Conservation (phyloP, 2,113 vertebrate genomes). For the Nothobranchius furzeri region DNA sequence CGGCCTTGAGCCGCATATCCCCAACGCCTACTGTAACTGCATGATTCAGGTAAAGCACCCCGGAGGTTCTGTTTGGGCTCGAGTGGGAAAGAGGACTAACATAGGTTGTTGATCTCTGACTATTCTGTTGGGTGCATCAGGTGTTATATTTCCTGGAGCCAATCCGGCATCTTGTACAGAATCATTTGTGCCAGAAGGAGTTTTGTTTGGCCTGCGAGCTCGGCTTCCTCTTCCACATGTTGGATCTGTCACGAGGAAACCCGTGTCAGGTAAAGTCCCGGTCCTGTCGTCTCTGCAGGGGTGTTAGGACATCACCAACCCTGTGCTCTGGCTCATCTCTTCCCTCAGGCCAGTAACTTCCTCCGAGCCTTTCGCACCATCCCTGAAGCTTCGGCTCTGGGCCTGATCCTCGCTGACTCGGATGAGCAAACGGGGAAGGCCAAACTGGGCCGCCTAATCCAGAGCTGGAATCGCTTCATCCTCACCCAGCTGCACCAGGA, state of each 20-base stretch:
- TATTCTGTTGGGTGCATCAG: constrained; percentile 57
- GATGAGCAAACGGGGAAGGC: constrained; percentile 96
- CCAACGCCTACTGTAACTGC: constrained; percentile 99
- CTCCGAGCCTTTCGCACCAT: constrained; percentile 97
- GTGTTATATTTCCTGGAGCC: constrained; percentile 97
- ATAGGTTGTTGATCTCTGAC: background rate
- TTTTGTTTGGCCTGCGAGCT: constrained; percentile 97
- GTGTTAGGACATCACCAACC: background rate
- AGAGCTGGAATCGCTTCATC: constrained; percentile 99
- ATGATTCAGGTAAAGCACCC: constrained; percentile 91
- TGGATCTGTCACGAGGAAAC: constrained; percentile 94
- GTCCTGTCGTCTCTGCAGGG: too few relatives aligned
- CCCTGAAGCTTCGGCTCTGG: constrained; percentile 93
- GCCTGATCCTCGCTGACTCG: constrained; percentile 94
- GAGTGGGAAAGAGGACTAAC: background rate
- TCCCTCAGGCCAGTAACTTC: constrained; percentile 91
- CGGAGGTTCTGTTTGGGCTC: background rate
- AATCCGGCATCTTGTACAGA: constrained; percentile 94
- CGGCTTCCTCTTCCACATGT: constrained; percentile 97
- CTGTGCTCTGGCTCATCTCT: background rate
- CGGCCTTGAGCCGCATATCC: constrained; percentile 97
- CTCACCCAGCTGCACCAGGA: constrained; percentile 98
- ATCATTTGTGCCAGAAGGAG: constrained; percentile 97
- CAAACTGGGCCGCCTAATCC: constrained; percentile 90
- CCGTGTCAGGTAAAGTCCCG: constrained; percentile 88